Evolutionary conservation across 1,140 invertebrate species (phyloP).

Genomic region (Bacillus rossius): DNA sequence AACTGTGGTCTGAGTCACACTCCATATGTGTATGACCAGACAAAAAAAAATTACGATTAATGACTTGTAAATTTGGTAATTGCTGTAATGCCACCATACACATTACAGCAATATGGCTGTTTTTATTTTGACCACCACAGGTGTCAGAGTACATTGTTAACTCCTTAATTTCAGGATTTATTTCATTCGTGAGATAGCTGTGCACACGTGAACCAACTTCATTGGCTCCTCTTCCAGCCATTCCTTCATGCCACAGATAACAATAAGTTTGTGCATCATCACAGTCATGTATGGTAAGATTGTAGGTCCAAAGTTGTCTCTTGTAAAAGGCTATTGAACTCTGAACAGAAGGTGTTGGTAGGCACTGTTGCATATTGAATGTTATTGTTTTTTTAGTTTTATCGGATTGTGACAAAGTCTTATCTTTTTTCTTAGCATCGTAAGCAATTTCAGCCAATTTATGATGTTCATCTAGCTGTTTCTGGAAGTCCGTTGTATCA

Average conservation of each 20-base stretch:
- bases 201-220: conserved; percentile 15
- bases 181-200: neutral
- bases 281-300: conserved; percentile 18
- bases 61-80: neutral
- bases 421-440: neutral
- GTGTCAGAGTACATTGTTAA: conserved; percentile 17
- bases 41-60: conserved; percentile 2
- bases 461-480: no score
- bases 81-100: neutral
- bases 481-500: no score
- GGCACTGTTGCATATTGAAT: conserved; percentile 10
- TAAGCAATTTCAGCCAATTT: no score
- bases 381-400: conserved; percentile 10
- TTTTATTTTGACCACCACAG: conserved; percentile 18
- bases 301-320: conserved; percentile 20
- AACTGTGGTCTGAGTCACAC: conserved; percentile 7
- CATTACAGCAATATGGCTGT: conserved; percentile 10
- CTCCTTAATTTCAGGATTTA: neutral
- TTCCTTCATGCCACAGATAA: conserved; percentile 18
- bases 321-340: conserved; percentile 15
- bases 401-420: neutral
- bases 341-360: conserved; percentile 9
- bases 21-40: conserved; percentile 6
- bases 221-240: conserved; percentile 13
- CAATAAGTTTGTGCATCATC: conserved; percentile 11